Percentiles rank a stretch among this genome's conserved stretches.
phyloP scores from a whole-genome alignment of 2,888 invertebrate genomes.

The Metallyticus violacea region DNA sequence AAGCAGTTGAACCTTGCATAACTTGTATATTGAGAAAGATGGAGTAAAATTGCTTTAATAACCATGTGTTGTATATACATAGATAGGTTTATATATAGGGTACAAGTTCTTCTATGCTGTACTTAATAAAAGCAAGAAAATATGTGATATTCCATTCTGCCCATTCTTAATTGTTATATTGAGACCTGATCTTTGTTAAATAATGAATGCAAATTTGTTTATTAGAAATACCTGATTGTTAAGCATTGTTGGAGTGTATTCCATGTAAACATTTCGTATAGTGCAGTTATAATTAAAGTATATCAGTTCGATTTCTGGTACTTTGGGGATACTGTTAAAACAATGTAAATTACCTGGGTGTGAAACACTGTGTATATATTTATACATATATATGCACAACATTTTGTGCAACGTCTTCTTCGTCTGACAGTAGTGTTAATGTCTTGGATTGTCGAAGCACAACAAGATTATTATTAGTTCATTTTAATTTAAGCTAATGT shows the following conservation, averaged over 20 bases:
- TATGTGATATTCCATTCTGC: slow-evolving; percentile 35
- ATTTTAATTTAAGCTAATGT: slow-evolving; percentile 14
- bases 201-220: slow-evolving; percentile 13
- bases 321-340: slow-evolving; percentile 6
- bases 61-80: slow-evolving; percentile 14
- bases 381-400: not conserved
- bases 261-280: slow-evolving; percentile 11
- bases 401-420: not conserved
- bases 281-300: not conserved
- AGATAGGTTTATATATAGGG: slow-evolving; percentile 23
- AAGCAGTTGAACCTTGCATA: not conserved
- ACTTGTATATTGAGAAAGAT: not conserved
- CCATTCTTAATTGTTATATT: slow-evolving; percentile 34
- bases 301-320: slow-evolving; percentile 4
- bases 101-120: slow-evolving; percentile 22
- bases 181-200: slow-evolving; percentile 34
- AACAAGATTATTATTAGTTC: not conserved
- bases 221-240: slow-evolving; percentile 19
- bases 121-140: slow-evolving; percentile 32
- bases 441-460: slow-evolving; percentile 4
- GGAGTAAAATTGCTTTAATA: not conserved
- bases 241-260: slow-evolving; percentile 22
- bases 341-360: slow-evolving; percentile 6
- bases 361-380: not conserved
- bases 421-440: slow-evolving; percentile 1